Percentiles rank a stretch among this genome's conserved stretches.
Evolutionary conservation across 2,797 vertebrate species (phyloP).

Genomic region (Sebastes melanostomus): DNA sequence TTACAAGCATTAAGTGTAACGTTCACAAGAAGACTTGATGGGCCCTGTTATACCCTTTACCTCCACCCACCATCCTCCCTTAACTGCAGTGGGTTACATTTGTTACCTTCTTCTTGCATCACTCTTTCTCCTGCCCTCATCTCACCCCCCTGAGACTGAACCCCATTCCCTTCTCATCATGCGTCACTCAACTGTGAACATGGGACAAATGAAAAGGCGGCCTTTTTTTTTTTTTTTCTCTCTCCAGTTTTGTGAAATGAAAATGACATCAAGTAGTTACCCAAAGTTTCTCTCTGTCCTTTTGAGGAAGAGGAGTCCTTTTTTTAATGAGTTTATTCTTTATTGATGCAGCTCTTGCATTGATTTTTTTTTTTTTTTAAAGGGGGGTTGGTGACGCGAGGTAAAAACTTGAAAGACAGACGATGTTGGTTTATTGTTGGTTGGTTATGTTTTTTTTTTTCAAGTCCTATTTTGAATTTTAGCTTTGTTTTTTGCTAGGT

Average conservation of each 20-base stretch:
- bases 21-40: conserved; percentile 60
- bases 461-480: conserved; percentile 68
- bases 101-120: conserved; percentile 64
- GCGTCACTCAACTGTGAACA: conserved; percentile 69
- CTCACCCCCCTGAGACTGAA: conserved; percentile 47
- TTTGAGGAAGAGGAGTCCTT: conserved; percentile 69
- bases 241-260: conserved; percentile 67
- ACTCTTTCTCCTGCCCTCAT: conserved; percentile 28
- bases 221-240: conserved; percentile 80
- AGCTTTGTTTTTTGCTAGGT: conserved; percentile 73
- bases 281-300: conserved; percentile 76
- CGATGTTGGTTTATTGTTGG: conserved; percentile 75
- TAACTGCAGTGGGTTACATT: conserved; percentile 51
- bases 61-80: conserved; percentile 12
- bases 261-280: conserved; percentile 69
- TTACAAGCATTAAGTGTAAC: conserved; percentile 91
- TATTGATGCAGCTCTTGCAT: conserved; percentile 61
- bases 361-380: conserved; percentile 2
- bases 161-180: conserved; percentile 31
- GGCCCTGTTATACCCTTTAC: conserved; percentile 27
- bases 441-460: conserved; percentile 67
- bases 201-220: conserved; percentile 57
- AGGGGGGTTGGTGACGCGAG: conserved; percentile 55
- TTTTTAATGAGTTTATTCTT: conserved; percentile 60
- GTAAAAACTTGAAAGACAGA: conserved; percentile 82